Base-by-base conservation (phyloP, 2,797 vertebrate genomes). In the Carduelis carduelis region DNA sequence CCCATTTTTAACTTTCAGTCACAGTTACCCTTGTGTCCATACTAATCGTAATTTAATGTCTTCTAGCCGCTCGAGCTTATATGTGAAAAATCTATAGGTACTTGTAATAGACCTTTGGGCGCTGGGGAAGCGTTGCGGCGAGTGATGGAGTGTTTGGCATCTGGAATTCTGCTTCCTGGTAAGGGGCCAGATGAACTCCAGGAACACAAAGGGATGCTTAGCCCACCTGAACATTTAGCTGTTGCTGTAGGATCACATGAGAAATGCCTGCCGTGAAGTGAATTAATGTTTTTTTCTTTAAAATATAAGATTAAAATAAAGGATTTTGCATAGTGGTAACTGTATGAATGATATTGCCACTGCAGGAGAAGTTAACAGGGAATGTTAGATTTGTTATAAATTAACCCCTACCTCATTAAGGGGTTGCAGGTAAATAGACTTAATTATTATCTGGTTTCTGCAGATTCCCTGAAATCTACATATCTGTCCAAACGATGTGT, bases 61-160 rank as follows among this genome's bases (percentile, higher is more conserved):
- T 98, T 98, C 94, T 97, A 99, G 99, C 99, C 99, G 52, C 98
- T 99, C 97, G 99, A 99, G 98, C 98, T 99, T 86, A 98, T 99
- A 97, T 99, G 99, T 97, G 99, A 99, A 98, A 99, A 99, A 98
- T 99, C 99, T 95, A 99, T 99, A 93, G 99, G 99, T 96, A 99
- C 99, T 95, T 99, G 99, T 98, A 99, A 99, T 98, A 98, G 99
- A 98, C 99, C 99, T 64, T 96, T 99, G 92, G 99, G 99, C 16
- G 99, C 99, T 41, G 99, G 99, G 96, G 99, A 99, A 97, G 99
- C 99, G 8, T 98, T 99, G 95, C 98, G 99, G 83, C 98, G 99
- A 97, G 99, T 99, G 96, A 99, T 99, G 99, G 99, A 99, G 98
- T 99, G 99, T 96, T 98, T 99, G 97, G 99, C 99, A 66, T 99